A percentile compares a stretch with the other conserved stretches of the same genome.
Evolutionary conservation across 2,888 invertebrate species (phyloP).

Genomic region (Mythimna vitellina): DNA sequence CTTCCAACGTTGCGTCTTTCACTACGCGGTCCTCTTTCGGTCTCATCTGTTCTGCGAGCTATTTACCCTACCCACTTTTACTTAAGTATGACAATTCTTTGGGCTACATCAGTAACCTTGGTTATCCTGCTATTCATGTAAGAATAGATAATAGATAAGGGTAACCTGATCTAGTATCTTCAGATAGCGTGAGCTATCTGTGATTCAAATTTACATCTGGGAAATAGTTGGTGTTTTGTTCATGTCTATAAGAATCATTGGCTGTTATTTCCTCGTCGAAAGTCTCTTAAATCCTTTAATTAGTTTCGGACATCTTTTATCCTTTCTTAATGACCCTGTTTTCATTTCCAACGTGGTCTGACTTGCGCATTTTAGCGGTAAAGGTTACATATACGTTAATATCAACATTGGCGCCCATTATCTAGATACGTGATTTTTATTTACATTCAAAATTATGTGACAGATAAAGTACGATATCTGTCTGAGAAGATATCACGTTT

Average conservation of each 20-base stretch:
- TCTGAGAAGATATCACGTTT: constrained; percentile 34
- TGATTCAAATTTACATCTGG: no score
- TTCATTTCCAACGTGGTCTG: constrained; percentile 7
- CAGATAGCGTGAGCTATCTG: neutral
- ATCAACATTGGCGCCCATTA: constrained; percentile 24
- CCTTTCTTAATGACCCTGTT: neutral
- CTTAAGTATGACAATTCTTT: no score
- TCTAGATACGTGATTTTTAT: constrained; percentile 24
- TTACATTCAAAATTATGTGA: constrained; percentile 28
- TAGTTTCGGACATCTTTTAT: neutral
- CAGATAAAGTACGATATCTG: constrained; percentile 31
- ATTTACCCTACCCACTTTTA: no score
- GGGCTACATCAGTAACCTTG: no score
- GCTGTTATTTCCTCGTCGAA: no score
- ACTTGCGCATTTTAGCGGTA: constrained; percentile 14
- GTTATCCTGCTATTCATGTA: no score
- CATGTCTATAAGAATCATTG: neutral
- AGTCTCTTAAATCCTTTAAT: neutral
- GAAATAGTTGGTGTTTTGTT: no score
- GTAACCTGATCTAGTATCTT: no score
- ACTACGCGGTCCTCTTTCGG: no score
- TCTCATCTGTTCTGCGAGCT: no score
- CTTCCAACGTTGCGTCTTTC: no score
- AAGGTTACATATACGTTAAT: neutral
- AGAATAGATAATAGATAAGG: no score